Percentiles rank a stretch among this genome's conserved stretches.
Evolutionary conservation across 64 coral and sea anemone genomes (phyloP).

Genomic region (Acropora tenuis): DNA sequence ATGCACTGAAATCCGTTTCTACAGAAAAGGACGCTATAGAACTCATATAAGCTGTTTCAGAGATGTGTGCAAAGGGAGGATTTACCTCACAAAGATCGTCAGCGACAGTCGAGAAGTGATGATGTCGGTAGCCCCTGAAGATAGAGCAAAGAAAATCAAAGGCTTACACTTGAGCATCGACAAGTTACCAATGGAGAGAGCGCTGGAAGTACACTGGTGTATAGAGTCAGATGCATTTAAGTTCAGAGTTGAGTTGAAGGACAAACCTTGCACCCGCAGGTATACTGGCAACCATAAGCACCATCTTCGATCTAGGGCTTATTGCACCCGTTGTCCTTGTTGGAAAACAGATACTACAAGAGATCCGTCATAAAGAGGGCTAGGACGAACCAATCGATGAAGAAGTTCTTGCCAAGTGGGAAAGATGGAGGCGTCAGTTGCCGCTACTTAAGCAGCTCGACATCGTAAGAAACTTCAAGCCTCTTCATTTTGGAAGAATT

Average conservation of each 20-base stretch:
- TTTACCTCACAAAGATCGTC: conserved; percentile 42
- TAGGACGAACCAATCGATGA: conserved; percentile 38
- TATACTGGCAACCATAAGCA: conserved; percentile 46
- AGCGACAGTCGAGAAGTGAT: conserved; percentile 58
- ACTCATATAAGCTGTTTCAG: conserved; percentile 8
- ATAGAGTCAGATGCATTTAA: conserved; percentile 57
- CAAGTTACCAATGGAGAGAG: conserved; percentile 38
- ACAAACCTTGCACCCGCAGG: conserved; percentile 29
- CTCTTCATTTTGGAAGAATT: too few species aligned
- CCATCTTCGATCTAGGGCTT: too few species aligned
- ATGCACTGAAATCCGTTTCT: conserved; percentile 38
- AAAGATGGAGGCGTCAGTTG: conserved; percentile 50
- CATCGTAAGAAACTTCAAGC: too few species aligned
- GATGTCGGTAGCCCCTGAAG: conserved; percentile 6
- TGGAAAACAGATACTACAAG: too few species aligned
- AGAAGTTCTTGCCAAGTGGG: conserved; percentile 26
- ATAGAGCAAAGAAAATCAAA: conserved; percentile 47
- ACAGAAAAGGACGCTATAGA: conserved; percentile 45
- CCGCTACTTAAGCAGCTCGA: too few species aligned
- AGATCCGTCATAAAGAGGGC: too few species aligned
- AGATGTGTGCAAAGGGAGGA: conserved; percentile 50
- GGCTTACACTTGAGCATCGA: conserved; percentile 41
- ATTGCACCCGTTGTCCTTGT: too few species aligned
- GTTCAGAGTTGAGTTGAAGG: conserved; percentile 53
- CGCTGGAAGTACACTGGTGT: conserved; percentile 44